Evolutionary conservation across 2,888 invertebrate genomes (phyloP), one percentile per base, ranked within the genome.

Genomic region (Thumatha senex): DNA sequence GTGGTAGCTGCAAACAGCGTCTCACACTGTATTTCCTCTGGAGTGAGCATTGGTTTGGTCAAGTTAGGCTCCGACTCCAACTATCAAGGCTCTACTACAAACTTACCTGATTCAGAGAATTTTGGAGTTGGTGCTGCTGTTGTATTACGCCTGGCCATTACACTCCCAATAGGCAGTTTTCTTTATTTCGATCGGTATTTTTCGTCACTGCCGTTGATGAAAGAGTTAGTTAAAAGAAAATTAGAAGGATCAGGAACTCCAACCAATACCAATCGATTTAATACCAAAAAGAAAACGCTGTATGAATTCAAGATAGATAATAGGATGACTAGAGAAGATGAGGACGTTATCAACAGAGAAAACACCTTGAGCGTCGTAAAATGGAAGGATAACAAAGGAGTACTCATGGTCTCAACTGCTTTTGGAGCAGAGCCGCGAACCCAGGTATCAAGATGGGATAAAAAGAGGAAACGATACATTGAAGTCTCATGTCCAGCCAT

Each of bases 311-410:
- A 29, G 24, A 63, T 61, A 49, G 65, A 76, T 50, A 53, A 46
- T 12, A 47, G 40, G 12, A 61, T 69, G 60, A 49, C 40, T 7
- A 49, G 58, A 38, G 67, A 69, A 38, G 62, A 69, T 24, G 58
- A 65, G 13, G 71, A 72, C 14, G 51, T 67, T 11, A 51, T 57
- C 14, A 58, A 65, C 24, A 49, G 54, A 2, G 69, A 70, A 42
- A 55, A 50, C 8, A 67, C 62, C 49, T 30, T 70, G 11, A 58
- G 66, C 35, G 48, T 67, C 0, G 57, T 70, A 5, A 74, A 75
- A 55, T 77, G 74, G 74, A 71, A 62, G 48, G 74, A 76, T 43
- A 68, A 49, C 12, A 70, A 68, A 57, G 36, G 60, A 13, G 65
- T 73, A 0, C 49, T 68, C 18, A 47, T 66, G 45, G 46, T 62